Evolutionary conservation across 2,797 vertebrate species (phyloP).

Genomic region (Brachyalestes nurse): DNA sequence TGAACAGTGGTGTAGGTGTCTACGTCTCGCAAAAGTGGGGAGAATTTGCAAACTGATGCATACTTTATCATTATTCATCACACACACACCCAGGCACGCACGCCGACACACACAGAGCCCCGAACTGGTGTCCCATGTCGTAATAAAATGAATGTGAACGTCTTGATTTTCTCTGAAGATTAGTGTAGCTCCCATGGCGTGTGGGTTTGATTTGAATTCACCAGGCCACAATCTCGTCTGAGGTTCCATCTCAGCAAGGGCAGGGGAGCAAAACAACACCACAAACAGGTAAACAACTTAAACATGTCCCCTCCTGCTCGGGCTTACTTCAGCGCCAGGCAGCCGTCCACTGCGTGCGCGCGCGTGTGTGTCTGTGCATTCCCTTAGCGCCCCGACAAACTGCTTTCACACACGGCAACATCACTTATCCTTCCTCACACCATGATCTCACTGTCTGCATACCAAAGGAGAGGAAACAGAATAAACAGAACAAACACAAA

Average conservation of each 20-base stretch:
- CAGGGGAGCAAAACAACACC: constrained; percentile 57
- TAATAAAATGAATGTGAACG: constrained; percentile 58
- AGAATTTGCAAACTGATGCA: constrained; percentile 59
- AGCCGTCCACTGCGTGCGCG: constrained; percentile 29
- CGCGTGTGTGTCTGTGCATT: constrained; percentile 17
- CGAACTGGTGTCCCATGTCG: constrained; percentile 49
- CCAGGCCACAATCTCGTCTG: constrained; percentile 57
- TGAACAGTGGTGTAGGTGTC: constrained; percentile 47
- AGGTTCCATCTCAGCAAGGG: constrained; percentile 56
- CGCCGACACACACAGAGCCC: constrained; percentile 39
- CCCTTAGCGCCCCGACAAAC: constrained; percentile 18
- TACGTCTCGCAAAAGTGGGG: constrained; percentile 27
- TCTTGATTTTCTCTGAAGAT: constrained; percentile 64
- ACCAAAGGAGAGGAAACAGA: background rate
- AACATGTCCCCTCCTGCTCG: constrained; percentile 57
- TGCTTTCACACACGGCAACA: constrained; percentile 21
- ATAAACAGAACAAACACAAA: background rate
- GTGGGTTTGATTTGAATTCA: constrained; percentile 64
- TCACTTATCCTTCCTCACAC: background rate
- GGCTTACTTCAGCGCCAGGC: constrained; percentile 42
- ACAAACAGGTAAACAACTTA: constrained; percentile 66
- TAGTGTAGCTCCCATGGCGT: constrained; percentile 57
- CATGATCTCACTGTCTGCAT: constrained; percentile 44
- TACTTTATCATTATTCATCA: constrained; percentile 57
- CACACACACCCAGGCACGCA: constrained; percentile 47